A percentile compares a stretch with the other conserved stretches of the same genome.
Conservation (phyloP, 2,888 invertebrate species). For the Agrotis segetum region DNA sequence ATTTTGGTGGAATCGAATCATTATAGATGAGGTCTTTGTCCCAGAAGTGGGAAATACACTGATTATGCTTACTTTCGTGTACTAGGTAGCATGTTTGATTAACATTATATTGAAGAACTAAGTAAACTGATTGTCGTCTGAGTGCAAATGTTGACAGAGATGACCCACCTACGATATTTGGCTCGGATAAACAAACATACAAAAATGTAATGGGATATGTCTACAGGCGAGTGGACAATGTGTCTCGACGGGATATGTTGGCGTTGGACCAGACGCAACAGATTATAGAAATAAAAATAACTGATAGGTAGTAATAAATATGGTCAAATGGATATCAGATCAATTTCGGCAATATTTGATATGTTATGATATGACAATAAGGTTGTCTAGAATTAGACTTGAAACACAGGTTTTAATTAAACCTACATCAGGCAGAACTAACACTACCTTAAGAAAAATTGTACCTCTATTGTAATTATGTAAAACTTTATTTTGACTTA, state of each 20-base stretch:
- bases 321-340: background rate
- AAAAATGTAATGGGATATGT: constrained; percentile 43
- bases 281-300: constrained; percentile 10
- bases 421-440: no score
- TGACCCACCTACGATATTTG: constrained; percentile 34
- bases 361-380: background rate
- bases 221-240: constrained; percentile 16
- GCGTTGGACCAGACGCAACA: constrained; percentile 12
- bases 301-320: background rate
- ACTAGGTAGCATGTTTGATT: background rate
- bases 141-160: constrained; percentile 27
- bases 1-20: no score
- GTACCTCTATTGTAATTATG: no score
- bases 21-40: no score
- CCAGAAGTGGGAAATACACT: background rate
- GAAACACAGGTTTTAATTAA: no score
- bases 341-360: background rate
- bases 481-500: no score
- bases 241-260: constrained; percentile 16
- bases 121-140: constrained; percentile 23
- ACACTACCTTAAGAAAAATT: no score
- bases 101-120: constrained; percentile 15
- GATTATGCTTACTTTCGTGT: background rate
- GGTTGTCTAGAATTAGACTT: no score
- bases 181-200: constrained; percentile 36